Conservation (phyloP, 1,140 invertebrate genomes). For the Papilio helenus region DNA sequence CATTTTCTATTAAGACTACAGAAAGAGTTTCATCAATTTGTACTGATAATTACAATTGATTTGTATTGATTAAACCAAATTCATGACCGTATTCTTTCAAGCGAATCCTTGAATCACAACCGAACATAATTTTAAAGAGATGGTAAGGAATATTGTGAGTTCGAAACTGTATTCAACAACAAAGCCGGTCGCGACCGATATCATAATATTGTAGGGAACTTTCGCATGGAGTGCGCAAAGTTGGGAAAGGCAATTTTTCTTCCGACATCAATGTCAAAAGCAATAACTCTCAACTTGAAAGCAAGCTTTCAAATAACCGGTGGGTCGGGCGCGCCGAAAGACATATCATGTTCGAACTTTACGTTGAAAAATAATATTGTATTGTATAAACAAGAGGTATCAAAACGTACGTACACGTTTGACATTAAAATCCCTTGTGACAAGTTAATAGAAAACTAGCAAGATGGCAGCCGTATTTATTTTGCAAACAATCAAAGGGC, state of each 20-base stretch:
- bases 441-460: constrained; percentile 36
- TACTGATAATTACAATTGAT: background rate
- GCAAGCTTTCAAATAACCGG: constrained; percentile 39
- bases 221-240: constrained; percentile 45
- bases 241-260: constrained; percentile 66
- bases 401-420: background rate
- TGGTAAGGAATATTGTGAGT: constrained; percentile 2
- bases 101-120: background rate
- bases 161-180: constrained; percentile 39
- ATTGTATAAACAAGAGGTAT: background rate
- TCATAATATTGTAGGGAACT: constrained; percentile 38
- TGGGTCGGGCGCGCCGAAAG: background rate
- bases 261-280: constrained; percentile 62
- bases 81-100: background rate
- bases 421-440: constrained; percentile 32
- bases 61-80: background rate
- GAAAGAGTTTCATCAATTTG: background rate
- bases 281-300: constrained; percentile 67
- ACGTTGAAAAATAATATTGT: constrained; percentile 14
- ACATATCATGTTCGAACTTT: constrained; percentile 6
- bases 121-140: background rate
- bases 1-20: too few species aligned
- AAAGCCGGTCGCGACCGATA: constrained; percentile 24
- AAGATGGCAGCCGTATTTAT: constrained; percentile 34
- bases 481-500: constrained; percentile 42